Base-by-base conservation (phyloP, 2,797 vertebrate species). In the Alectoris magna region DNA sequence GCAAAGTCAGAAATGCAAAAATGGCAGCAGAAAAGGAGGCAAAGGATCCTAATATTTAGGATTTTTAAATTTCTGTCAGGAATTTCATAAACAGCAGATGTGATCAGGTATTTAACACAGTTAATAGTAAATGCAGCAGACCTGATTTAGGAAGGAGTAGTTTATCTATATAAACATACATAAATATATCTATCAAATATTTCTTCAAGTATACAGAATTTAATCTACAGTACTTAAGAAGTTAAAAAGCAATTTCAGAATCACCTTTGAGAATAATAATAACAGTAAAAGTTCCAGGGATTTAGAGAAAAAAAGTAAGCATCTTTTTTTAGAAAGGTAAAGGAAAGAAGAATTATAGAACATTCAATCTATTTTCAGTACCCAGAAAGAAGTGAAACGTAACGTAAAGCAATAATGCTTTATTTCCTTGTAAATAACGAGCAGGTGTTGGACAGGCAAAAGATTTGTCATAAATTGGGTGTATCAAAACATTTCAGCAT, bases 391-490 rank as follows among this genome's bases (percentile, higher is more conserved):
- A 88, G 88, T 53, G 3, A 87, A 88, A 82, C 43, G 44, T 19
- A 55, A 64, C 6, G 1, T 21, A 55, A 51, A 80, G 8, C 62
- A 75, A 85, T 85, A 80, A 74, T 10, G 5, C 66, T 76, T 74
- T 77, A 94, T 87, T 83, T 69, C 69, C 58, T 67, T 74, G 53
- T 62, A 85, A 80, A 89, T 81, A 85, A 85, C 27, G 11, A 92
- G 36, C 72, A 91, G 87, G 69, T 80, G 75, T 72, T 16, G 16
- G 68, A 87, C 53, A 89, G 58, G 58, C 14, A 86, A 27, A 15
- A 39, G 62, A 51, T 72, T 59, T 80, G 69, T 77, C 87, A 69
- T 13, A 18, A 80, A 46, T 4, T 68, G 66, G 12, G 19, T 77
- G 38, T 16, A 71, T 15, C 60, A 71, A 71, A 16, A 8, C 53